Evolutionary conservation across 30 jellyfish, hydroid and myxozoan species (phyloP).

Genomic region (Hydractinia symbiolongicarpus): DNA sequence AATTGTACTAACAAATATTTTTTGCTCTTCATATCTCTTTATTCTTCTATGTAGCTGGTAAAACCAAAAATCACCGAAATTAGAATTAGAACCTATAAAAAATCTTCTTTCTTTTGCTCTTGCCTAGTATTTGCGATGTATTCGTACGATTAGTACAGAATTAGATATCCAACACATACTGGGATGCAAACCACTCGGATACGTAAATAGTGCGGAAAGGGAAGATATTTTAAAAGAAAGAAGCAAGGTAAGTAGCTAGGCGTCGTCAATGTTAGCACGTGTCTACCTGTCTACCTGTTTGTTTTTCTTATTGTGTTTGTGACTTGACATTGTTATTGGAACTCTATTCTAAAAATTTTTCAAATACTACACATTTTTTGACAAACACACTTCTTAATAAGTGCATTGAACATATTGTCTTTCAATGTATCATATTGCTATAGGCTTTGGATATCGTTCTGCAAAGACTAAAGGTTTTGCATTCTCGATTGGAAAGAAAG

Average conservation of each 20-base stretch:
- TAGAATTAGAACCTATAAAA: not conserved
- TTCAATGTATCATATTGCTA: not conserved
- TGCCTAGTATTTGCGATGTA: conserved; percentile 39
- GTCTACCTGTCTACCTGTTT: too few species aligned
- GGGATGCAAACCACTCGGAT: conserved; percentile 16
- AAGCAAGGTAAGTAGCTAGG: not conserved
- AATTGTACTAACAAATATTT: too few species aligned
- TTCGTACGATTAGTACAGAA: conserved; percentile 52
- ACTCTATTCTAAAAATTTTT: too few species aligned
- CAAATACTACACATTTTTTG: too few species aligned
- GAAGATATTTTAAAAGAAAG: not conserved
- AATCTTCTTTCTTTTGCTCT: not conserved
- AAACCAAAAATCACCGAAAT: too few species aligned
- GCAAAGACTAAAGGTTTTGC: conserved; percentile 25
- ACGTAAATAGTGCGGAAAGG: not conserved
- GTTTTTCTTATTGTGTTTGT: too few species aligned
- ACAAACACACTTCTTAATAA: too few species aligned
- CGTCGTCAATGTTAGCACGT: too few species aligned
- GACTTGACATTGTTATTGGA: too few species aligned
- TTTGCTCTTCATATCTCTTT: too few species aligned
- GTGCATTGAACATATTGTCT: not conserved
- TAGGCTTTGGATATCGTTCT: conserved; percentile 13
- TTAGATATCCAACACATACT: conserved; percentile 39
- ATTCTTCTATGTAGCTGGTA: too few species aligned
- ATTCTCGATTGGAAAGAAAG: conserved; percentile 42